Evolutionary conservation across 2,797 vertebrate species (phyloP), one percentile per base, ranked within the genome.

Genomic region (Meda fulgida): DNA sequence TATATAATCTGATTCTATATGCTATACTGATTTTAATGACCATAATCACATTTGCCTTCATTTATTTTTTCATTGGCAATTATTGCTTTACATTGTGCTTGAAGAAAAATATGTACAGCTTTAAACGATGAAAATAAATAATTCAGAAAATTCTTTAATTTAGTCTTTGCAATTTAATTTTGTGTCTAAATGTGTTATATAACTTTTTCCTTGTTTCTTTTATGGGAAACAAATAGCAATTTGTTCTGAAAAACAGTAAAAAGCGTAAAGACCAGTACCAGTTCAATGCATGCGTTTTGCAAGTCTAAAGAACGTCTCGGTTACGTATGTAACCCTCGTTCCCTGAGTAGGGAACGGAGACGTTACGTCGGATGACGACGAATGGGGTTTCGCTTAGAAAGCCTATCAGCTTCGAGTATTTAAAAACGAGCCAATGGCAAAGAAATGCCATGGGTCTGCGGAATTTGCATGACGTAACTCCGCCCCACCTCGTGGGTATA

Each of bases 51-150:
- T 87, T 87, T 84, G 88, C 80, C 78, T 87, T 85, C 46, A 43
- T 86, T 86, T 84, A 38, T 84, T 84, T 80, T 85, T 85, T 86
- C 70, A 80, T 72, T 88, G 89, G 87, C 87, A 87, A 86, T 81
- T 85, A 86, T 82, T 81, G 89, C 91, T 88, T 31, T 38, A 63
- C 88, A 90, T 90, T 84, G 34, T 89, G 88, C 94, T 93, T 90
- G 78, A 78, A 85, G 89, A 67, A 80, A 78, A 83, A 83, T 53
- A 88, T 92, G 85, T 66, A 76, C 88, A 84, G 91, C 89, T 89
- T 43, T 85, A 80, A 75, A 93, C 91, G 85, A 73, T 86, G 55
- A 86, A 86, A 91, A 89, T 88, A 90, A 90, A 90, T 31, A 1
- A 80, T 53, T 80, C 76, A 18, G 5, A 65, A 86, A 72, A 65